Evolutionary conservation across 2,888 invertebrate species (phyloP).

Genomic region (Linnaemya tessellans): DNA sequence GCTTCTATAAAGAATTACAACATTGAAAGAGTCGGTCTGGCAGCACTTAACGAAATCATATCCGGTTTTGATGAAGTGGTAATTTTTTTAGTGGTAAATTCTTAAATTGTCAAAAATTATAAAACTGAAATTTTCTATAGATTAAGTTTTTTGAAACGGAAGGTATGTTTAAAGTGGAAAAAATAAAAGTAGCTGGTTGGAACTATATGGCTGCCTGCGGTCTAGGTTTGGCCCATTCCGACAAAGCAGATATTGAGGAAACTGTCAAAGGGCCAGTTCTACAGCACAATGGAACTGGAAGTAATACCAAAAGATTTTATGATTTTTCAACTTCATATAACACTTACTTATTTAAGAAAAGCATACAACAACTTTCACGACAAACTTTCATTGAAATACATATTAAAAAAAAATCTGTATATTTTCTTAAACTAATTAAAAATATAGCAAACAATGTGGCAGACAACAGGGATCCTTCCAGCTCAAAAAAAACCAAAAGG

Average conservation of each 20-base stretch:
- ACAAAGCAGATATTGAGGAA: constrained; percentile 83
- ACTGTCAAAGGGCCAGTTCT: background rate
- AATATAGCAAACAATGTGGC: constrained; percentile 2
- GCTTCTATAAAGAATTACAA: constrained; percentile 95
- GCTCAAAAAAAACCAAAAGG: constrained; percentile 35
- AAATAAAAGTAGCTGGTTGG: constrained; percentile 98
- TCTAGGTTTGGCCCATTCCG: constrained; percentile 88
- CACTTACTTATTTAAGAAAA: too few species aligned
- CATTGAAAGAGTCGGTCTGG: constrained; percentile 87
- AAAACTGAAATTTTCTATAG: background rate
- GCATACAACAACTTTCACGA: too few species aligned
- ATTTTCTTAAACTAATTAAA: background rate
- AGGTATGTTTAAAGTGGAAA: constrained; percentile 91
- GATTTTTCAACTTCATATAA: too few species aligned
- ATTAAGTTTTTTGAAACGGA: constrained; percentile 84
- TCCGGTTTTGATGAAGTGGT: constrained; percentile 93
- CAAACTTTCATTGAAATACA: too few species aligned
- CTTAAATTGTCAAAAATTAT: background rate
- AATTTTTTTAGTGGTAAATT: constrained; percentile 82
- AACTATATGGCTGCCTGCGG: constrained; percentile 99
- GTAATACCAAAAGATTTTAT: background rate
- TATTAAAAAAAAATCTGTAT: background rate
- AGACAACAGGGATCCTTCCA: constrained; percentile 50
- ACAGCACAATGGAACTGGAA: background rate
- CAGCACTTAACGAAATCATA: constrained; percentile 94